A percentile compares a stretch with the other conserved stretches of the same genome.
Conservation (phyloP, 2,888 invertebrate genomes). For the Anoncus sp. region DNA sequence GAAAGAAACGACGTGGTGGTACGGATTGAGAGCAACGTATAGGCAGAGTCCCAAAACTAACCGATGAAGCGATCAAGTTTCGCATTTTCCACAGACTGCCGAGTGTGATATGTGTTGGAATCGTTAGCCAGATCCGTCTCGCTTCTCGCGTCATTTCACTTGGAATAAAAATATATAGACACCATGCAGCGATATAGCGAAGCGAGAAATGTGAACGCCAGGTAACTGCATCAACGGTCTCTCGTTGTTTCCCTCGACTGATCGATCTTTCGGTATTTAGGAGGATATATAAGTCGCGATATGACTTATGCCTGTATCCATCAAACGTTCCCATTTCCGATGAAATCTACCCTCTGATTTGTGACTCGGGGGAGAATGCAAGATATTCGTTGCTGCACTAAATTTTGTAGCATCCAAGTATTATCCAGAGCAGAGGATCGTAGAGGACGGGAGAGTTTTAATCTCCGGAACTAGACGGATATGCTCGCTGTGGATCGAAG, state of each 20-base stretch:
- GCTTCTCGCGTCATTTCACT: slow-evolving; percentile 30
- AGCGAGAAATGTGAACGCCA: background rate
- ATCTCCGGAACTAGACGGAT: slow-evolving; percentile 72
- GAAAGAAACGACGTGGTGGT: slow-evolving; percentile 12
- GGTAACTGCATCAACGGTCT: slow-evolving; percentile 12
- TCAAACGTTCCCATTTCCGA: background rate
- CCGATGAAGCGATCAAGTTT: slow-evolving; percentile 13
- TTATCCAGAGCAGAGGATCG: background rate
- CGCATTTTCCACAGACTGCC: slow-evolving; percentile 47
- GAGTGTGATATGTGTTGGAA: slow-evolving; percentile 51
- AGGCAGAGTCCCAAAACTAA: slow-evolving; percentile 20
- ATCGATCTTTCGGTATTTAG: slow-evolving; percentile 36
- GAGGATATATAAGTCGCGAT: background rate
- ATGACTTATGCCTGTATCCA: background rate
- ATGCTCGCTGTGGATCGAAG: slow-evolving; percentile 51
- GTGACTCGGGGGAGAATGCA: background rate
- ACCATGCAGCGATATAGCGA: background rate
- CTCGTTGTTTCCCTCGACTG: slow-evolving; percentile 26
- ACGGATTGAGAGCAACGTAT: background rate
- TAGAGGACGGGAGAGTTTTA: background rate
- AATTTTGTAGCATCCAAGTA: background rate
- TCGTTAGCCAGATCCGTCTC: slow-evolving; percentile 22
- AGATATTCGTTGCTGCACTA: slow-evolving; percentile 4
- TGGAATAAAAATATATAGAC: background rate
- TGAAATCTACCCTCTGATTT: background rate